phyloP scores from a whole-genome alignment of 2,113 vertebrate genomes.

The Silurus glanis region DNA sequence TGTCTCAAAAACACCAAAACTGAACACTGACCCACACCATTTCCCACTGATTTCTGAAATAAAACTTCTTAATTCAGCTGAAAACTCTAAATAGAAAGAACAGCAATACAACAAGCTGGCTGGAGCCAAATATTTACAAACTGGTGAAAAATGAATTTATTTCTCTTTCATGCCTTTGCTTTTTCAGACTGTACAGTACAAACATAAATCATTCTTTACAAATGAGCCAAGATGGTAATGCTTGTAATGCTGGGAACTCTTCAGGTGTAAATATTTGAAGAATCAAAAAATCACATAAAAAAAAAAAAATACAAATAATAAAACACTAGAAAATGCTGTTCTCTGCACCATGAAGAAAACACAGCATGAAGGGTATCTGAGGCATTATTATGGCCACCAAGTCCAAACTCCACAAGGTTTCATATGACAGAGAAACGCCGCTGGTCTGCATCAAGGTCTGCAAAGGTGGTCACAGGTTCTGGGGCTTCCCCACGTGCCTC shows the following conservation, averaged over 20 bases:
- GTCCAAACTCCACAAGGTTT: background rate
- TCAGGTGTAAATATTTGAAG: background rate
- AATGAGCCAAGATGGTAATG: background rate
- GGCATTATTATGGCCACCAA: background rate
- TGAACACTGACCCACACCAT: slow-evolving; percentile 25
- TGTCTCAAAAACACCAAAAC: slow-evolving; percentile 23
- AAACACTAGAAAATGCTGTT: background rate
- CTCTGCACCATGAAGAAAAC: background rate
- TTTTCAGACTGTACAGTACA: slow-evolving; percentile 26
- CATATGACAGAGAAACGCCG: slow-evolving; percentile 51
- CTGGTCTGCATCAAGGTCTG: slow-evolving; percentile 18
- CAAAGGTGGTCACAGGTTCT: slow-evolving; percentile 18
- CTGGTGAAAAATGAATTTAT: slow-evolving; percentile 31
- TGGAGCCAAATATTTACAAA: background rate
- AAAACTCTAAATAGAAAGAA: slow-evolving; percentile 15
- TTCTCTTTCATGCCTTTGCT: background rate
- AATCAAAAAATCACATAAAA: background rate
- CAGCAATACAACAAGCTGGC: background rate
- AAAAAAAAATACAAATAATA: background rate
- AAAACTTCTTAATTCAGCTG: background rate
- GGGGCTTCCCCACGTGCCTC: slow-evolving; percentile 50
- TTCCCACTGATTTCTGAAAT: slow-evolving; percentile 20
- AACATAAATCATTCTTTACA: slow-evolving; percentile 22
- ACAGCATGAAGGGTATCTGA: slow-evolving; percentile 10
- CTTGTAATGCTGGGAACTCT: background rate